These are phyloP conservation scores for Urocitellus parryii DNA, from an alignment of 2,113 vertebrate species.

Conservation along the genomic window DNA sequence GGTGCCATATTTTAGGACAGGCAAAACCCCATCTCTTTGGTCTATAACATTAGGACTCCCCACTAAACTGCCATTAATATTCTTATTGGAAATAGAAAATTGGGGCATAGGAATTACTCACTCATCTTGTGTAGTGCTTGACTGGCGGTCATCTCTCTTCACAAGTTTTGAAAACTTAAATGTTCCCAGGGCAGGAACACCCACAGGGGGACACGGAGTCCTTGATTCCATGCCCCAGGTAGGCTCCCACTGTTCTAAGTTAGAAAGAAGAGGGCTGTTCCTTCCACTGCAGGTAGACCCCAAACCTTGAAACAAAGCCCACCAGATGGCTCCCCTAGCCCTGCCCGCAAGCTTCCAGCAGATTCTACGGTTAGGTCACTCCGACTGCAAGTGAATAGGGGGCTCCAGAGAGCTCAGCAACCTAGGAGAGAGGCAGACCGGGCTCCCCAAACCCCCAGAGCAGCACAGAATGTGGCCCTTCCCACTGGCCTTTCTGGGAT, in stretches of 20 bases:
- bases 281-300: neutral
- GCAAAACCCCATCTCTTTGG: neutral
- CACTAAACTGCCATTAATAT: neutral
- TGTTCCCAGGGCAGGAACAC: neutral
- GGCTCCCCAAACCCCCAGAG: neutral
- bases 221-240: neutral
- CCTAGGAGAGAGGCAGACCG: neutral
- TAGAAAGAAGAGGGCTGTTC: neutral
- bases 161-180: neutral
- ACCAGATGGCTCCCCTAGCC: neutral
- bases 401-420: neutral
- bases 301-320: neutral
- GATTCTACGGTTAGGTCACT: neutral
- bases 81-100: neutral
- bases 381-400: neutral
- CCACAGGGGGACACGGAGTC: neutral
- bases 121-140: neutral
- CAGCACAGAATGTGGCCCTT: neutral
- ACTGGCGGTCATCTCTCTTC: neutral
- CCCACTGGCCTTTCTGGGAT: neutral
- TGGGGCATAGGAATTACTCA: neutral
- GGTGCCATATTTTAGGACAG: neutral
- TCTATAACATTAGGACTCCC: constrained; percentile 53
- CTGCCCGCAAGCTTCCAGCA: neutral
- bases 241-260: neutral